phyloP scores from a whole-genome alignment of 2,888 invertebrate genomes.

The Aspidiotus rigidus region DNA sequence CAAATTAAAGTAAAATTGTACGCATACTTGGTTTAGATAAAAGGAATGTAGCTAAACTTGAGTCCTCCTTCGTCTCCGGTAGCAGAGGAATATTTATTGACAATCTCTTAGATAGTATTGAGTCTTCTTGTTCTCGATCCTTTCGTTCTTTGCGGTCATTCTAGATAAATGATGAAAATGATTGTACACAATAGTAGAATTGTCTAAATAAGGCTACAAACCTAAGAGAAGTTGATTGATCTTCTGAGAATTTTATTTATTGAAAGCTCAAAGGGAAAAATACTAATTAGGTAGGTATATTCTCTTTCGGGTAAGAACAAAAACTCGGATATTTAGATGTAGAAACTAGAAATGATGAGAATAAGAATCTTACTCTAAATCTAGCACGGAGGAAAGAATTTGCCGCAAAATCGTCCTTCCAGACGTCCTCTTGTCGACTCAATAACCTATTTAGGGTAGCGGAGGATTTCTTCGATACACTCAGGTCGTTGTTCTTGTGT shows the following conservation, averaged over 20 bases:
- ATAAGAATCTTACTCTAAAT: conserved; percentile 62
- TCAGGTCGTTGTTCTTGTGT: conserved; percentile 74
- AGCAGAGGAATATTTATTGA: conserved; percentile 68
- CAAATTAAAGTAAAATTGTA: conserved; percentile 14
- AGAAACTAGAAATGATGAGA: conserved; percentile 6
- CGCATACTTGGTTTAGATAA: conserved; percentile 37
- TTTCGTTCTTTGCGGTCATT: conserved; percentile 66
- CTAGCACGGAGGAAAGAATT: conserved; percentile 74
- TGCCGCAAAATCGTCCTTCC: conserved; percentile 87
- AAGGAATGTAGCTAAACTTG: conserved; percentile 62
- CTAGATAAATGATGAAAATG: conserved; percentile 44
- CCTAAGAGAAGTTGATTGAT: too few relatives aligned
- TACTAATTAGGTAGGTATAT: too few relatives aligned
- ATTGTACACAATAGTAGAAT: too few relatives aligned
- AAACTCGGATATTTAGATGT: not conserved
- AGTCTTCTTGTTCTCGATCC: conserved; percentile 57
- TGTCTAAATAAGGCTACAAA: too few relatives aligned
- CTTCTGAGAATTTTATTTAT: too few relatives aligned
- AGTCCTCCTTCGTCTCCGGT: conserved; percentile 71
- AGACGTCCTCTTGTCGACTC: conserved; percentile 66
- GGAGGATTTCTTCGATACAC: conserved; percentile 58
- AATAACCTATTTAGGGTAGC: conserved; percentile 66
- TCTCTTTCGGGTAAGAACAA: conserved; percentile 21
- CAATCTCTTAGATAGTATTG: conserved; percentile 60
- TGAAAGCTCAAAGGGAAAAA: too few relatives aligned